A percentile compares a stretch with the other conserved stretches of the same genome.
These are phyloP conservation scores for Incurvaria masculella DNA, from an alignment of 2,888 invertebrate species.

Conservation along the genomic window DNA sequence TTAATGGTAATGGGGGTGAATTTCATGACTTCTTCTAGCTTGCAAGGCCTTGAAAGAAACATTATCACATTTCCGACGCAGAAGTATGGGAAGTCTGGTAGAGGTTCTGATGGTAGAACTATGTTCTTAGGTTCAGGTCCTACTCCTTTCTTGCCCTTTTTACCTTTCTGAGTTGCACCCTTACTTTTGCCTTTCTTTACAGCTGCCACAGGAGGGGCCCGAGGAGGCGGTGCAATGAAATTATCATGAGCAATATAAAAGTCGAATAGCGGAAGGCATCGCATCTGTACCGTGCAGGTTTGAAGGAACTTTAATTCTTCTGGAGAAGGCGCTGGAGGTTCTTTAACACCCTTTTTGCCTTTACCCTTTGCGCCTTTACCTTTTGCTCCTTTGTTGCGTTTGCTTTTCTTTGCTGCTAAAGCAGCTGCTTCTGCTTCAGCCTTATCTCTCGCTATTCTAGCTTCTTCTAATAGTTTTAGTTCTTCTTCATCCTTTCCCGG, in stretches of 20 bases:
- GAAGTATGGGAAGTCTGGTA: slow-evolving; percentile 46
- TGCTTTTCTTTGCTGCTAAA: slow-evolving; percentile 17
- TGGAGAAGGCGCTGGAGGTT: slow-evolving; percentile 40
- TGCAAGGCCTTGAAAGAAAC: slow-evolving; percentile 42
- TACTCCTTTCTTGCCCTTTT: slow-evolving; percentile 23
- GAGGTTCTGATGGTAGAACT: slow-evolving; percentile 39
- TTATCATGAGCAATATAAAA: slow-evolving; percentile 50
- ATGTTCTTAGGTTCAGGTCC: slow-evolving; percentile 25
- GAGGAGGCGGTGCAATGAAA: slow-evolving; percentile 42
- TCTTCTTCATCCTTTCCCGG: slow-evolving; percentile 45
- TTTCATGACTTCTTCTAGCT: slow-evolving; percentile 33
- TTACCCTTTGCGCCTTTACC: slow-evolving; percentile 22
- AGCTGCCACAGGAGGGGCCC: slow-evolving; percentile 26
- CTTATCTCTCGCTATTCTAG: slow-evolving; percentile 32
- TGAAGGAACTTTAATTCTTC: slow-evolving; percentile 49
- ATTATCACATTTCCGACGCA: slow-evolving; percentile 45
- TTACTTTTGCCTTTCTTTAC: slow-evolving; percentile 23
- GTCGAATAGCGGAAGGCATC: slow-evolving; percentile 42
- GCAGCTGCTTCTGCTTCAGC: slow-evolving; percentile 23
- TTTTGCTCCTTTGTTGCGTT: slow-evolving; percentile 14
- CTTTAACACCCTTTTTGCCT: slow-evolving; percentile 37
- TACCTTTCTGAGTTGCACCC: slow-evolving; percentile 24
- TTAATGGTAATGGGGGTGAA: slow-evolving; percentile 42
- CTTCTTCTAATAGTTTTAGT: slow-evolving; percentile 36
- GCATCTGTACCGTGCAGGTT: slow-evolving; percentile 46